A percentile compares a stretch with the other conserved stretches of the same genome.
Conservation (phyloP, 2,797 vertebrate species). For the Bradypodion ventrale region DNA sequence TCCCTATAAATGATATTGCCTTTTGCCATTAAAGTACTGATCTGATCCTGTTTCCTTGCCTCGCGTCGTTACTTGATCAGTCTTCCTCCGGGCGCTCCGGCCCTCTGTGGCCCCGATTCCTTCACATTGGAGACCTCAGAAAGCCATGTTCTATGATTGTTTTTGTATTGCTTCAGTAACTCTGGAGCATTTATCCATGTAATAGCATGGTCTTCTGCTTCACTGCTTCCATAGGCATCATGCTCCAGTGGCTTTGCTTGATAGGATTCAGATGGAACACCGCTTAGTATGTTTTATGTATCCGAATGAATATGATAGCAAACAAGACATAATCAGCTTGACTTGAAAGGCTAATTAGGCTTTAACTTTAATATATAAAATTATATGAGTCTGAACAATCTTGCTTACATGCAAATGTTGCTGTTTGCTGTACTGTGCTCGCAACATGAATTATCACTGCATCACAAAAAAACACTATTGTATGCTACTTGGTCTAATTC, state of each 20-base stretch:
- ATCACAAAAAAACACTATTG: too few species aligned
- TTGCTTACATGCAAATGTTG: conserved; percentile 33
- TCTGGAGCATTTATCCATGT: conserved; percentile 80
- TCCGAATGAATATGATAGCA: conserved; percentile 73
- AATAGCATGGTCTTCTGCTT: conserved; percentile 77
- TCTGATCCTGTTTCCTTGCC: too few species aligned
- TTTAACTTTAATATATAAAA: conserved; percentile 51
- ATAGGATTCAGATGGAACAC: conserved; percentile 74
- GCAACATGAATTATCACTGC: conserved; percentile 47
- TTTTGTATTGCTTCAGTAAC: conserved; percentile 77
- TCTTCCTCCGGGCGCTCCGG: too few species aligned
- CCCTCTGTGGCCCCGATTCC: too few species aligned
- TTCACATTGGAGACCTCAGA: conserved; percentile 64
- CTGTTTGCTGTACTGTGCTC: conserved; percentile 24
- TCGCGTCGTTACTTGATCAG: too few species aligned
- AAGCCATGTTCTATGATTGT: conserved; percentile 74
- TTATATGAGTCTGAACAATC: conserved; percentile 31
- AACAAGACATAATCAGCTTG: conserved; percentile 64
- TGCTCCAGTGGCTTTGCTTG: conserved; percentile 74
- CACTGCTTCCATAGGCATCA: conserved; percentile 70
- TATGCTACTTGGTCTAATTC: too few species aligned
- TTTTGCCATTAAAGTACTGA: too few species aligned
- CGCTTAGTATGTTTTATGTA: conserved; percentile 72
- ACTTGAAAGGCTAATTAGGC: conserved; percentile 63
- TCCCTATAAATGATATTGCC: too few species aligned